phyloP scores from a whole-genome alignment of 2,113 vertebrate species.

The Rhineura floridana region DNA sequence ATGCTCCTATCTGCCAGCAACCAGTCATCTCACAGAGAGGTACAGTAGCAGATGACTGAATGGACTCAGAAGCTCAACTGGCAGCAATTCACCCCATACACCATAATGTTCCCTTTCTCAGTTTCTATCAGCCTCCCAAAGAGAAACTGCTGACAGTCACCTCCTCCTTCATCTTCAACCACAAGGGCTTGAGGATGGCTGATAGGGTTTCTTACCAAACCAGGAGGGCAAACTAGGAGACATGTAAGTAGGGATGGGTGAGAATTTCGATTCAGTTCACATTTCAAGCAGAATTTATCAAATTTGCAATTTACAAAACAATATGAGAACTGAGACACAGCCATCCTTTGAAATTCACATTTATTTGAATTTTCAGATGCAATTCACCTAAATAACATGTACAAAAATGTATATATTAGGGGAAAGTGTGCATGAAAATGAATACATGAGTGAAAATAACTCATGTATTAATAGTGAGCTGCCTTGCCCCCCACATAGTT shows the following conservation, averaged over 20 bases:
- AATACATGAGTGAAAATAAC: too few relatives aligned
- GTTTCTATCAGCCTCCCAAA: not conserved
- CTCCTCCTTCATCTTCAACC: not conserved
- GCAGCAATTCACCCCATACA: not conserved
- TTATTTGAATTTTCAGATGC: too few relatives aligned
- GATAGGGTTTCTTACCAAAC: not conserved
- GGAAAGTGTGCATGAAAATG: too few relatives aligned
- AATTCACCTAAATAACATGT: too few relatives aligned
- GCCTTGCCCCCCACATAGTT: not conserved
- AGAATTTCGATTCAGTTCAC: too few relatives aligned
- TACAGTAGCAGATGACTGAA: not conserved
- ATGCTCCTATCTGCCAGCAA: not conserved
- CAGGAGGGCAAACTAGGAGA: not conserved
- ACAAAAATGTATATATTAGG: too few relatives aligned
- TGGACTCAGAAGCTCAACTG: not conserved
- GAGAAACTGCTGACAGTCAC: not conserved
- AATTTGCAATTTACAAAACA: too few relatives aligned
- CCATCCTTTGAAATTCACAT: too few relatives aligned
- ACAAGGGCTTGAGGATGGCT: not conserved
- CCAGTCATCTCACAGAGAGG: not conserved
- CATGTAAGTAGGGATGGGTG: too few relatives aligned
- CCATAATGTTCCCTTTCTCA: not conserved
- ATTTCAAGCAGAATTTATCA: too few relatives aligned
- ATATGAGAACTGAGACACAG: too few relatives aligned
- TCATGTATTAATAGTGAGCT: not conserved